phyloP scores from a whole-genome alignment of 2,797 vertebrate species.

The Sebastes hubbsi region DNA sequence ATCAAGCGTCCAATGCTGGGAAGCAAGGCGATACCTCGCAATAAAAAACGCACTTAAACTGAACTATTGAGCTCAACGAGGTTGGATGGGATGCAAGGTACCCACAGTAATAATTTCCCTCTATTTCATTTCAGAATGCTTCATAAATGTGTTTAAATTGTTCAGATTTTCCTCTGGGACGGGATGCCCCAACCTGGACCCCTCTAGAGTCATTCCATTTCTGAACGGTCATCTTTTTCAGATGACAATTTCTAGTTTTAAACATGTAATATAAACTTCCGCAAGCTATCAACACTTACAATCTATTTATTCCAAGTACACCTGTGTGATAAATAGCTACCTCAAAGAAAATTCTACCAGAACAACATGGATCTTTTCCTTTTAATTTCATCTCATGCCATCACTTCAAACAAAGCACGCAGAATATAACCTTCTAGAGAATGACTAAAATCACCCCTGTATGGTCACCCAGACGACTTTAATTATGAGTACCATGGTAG shows the following conservation, averaged over 20 bases:
- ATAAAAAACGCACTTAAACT: neutral
- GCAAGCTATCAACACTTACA: neutral
- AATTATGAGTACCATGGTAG: slow-evolving; percentile 50
- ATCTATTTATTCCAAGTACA: neutral
- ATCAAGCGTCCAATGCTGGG: no score
- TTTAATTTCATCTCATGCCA: neutral
- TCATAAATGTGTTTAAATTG: neutral
- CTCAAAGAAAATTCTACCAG: neutral
- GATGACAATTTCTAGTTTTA: neutral
- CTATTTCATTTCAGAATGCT: neutral
- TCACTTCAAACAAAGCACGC: slow-evolving; percentile 23
- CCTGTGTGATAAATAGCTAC: neutral
- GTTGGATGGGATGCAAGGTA: neutral
- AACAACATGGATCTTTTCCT: neutral
- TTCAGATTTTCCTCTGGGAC: neutral
- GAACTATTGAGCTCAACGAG: neutral
- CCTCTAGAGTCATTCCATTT: neutral
- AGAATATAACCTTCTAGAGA: slow-evolving; percentile 29
- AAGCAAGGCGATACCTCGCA: no score
- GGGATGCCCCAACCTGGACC: no score
- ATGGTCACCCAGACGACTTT: slow-evolving; percentile 54
- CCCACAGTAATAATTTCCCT: neutral
- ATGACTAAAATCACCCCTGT: slow-evolving; percentile 42
- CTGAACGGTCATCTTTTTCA: neutral
- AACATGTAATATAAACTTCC: neutral